Percentiles rank a stretch among this genome's conserved stretches.
These are phyloP conservation scores for Anoplophora glabripennis DNA, from an alignment of 1,140 invertebrate species.

Conservation along the genomic window DNA sequence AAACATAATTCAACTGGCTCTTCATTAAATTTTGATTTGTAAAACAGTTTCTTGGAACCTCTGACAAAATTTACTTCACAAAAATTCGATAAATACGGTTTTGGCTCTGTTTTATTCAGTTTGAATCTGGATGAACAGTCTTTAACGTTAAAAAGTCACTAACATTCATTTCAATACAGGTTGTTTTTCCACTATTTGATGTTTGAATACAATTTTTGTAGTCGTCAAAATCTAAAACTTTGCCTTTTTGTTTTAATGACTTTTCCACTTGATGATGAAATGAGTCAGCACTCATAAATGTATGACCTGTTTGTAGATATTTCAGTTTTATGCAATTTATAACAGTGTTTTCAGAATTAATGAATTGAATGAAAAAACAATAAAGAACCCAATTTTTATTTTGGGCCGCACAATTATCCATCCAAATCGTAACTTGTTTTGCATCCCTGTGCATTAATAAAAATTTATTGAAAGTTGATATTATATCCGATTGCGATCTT, in stretches of 20 bases:
- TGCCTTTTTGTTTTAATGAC: constrained; percentile 15
- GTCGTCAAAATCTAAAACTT: constrained; percentile 22
- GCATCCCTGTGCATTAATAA: too few relatives aligned
- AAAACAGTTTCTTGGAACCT: too few relatives aligned
- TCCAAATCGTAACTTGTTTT: too few relatives aligned
- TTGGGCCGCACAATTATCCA: too few relatives aligned
- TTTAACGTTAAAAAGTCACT: neutral
- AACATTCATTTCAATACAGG: neutral
- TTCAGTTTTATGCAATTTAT: too few relatives aligned
- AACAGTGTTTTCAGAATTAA: too few relatives aligned
- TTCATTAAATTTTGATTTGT: too few relatives aligned
- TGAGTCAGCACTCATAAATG: constrained; percentile 1
- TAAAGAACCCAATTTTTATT: too few relatives aligned
- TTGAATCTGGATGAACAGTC: constrained; percentile 16
- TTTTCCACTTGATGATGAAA: constrained; percentile 16
- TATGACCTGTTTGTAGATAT: too few relatives aligned
- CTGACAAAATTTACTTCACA: neutral
- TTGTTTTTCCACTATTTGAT: constrained; percentile 5
- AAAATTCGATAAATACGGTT: constrained; percentile 8
- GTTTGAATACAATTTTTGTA: constrained; percentile 2
- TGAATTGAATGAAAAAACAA: too few relatives aligned
- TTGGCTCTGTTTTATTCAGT: constrained; percentile 14
- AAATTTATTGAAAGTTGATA: too few relatives aligned
- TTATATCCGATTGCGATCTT: too few relatives aligned
- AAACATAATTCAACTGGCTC: constrained; percentile 6